phyloP scores from a whole-genome alignment of 2,797 vertebrate species.

The Schizopygopsis pylzovi region DNA sequence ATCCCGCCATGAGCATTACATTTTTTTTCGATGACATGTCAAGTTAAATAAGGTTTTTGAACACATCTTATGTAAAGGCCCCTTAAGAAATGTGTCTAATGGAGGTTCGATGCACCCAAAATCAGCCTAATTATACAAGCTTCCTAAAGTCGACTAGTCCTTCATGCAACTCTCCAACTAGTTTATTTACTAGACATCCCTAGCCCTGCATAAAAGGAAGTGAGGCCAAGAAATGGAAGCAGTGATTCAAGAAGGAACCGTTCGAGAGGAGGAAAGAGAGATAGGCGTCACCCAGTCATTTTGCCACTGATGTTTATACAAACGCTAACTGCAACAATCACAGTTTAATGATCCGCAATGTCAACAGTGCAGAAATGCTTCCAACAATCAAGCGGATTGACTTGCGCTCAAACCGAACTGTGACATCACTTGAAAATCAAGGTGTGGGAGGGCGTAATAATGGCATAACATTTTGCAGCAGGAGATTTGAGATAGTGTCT shows the following conservation, averaged over 20 bases:
- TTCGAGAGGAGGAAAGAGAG: conserved; percentile 24
- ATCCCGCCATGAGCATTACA: not conserved
- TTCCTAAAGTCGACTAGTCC: not conserved
- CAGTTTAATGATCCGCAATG: conserved; percentile 73
- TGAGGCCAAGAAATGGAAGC: conserved; percentile 8
- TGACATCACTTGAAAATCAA: conserved; percentile 66
- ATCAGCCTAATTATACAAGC: not conserved
- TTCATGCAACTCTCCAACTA: not conserved
- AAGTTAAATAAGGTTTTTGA: conserved; percentile 22
- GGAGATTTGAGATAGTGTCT: conserved; percentile 47
- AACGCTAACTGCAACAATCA: conserved; percentile 73
- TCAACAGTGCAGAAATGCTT: conserved; percentile 71
- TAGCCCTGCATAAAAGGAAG: conserved; percentile 3
- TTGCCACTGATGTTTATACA: conserved; percentile 71
- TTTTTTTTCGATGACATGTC: conserved; percentile 25
- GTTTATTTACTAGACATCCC: not conserved
- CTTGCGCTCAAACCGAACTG: conserved; percentile 63
- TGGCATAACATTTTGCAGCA: conserved; percentile 54
- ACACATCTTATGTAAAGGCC: conserved; percentile 24
- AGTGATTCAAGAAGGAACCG: not conserved
- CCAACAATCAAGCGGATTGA: conserved; percentile 72
- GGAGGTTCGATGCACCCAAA: not conserved
- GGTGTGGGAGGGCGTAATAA: conserved; percentile 23
- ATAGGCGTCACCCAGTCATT: conserved; percentile 55
- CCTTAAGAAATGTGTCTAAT: not conserved